Evolutionary conservation across 2,113 vertebrate genomes (phyloP).

Genomic region (Saccopteryx bilineata): DNA sequence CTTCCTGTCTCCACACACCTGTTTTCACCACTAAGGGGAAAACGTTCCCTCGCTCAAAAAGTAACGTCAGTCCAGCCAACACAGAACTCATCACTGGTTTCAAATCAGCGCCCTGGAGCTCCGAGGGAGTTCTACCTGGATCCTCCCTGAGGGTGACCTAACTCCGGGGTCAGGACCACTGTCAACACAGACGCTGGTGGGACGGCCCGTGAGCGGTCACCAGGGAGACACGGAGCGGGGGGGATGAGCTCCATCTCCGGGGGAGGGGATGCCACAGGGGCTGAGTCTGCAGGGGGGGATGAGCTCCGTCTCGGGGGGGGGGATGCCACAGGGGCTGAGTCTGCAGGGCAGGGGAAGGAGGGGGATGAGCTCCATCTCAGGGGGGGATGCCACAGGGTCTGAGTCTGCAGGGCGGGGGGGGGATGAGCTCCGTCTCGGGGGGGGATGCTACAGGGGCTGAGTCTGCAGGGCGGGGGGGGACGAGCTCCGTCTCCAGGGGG

Average conservation of each 20-base stretch:
- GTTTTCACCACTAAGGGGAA: neutral
- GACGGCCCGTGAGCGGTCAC: neutral
- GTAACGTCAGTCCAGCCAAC: neutral
- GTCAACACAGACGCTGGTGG: accelerated
- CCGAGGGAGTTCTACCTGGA: too few species aligned
- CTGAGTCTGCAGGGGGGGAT: accelerated
- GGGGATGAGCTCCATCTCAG: too few species aligned
- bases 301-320: too few species aligned
- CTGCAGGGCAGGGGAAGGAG: too few species aligned
- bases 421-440: too few species aligned
- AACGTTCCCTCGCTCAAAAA: neutral
- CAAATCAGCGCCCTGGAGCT: accelerated
- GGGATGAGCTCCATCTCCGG: neutral
- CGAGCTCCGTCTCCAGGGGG: too few species aligned
- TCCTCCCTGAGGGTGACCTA: accelerated
- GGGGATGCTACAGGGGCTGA: too few species aligned
- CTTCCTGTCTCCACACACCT: accelerated
- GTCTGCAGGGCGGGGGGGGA: too few species aligned
- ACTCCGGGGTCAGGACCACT: neutral
- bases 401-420: too few species aligned
- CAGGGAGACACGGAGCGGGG: neutral
- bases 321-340: too few species aligned
- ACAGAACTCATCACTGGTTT: neutral
- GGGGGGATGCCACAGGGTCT: too few species aligned
- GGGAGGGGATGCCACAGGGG: neutral